Evolutionary conservation across 2,113 vertebrate species (phyloP).

Genomic region (Puma concolor): DNA sequence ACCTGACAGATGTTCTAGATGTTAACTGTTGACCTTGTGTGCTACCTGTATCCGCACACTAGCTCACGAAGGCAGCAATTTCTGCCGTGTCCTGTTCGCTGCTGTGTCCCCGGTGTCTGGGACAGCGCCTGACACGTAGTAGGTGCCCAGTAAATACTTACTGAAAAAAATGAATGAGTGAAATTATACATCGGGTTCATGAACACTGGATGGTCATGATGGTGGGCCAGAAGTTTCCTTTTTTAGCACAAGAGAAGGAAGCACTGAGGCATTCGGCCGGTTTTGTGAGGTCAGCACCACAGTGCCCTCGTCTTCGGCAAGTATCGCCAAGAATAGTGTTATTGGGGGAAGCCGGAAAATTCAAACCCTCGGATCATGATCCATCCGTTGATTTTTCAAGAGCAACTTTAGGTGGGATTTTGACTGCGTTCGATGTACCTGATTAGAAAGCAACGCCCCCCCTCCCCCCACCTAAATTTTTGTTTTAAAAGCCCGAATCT

Average conservation of each 20-base stretch:
- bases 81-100: not conserved
- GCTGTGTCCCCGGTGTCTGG: not conserved
- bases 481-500: not conserved
- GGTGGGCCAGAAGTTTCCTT: not conserved
- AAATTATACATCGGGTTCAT: not conserved
- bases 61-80: rapidly evolving
- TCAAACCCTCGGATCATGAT: not conserved
- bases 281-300: not conserved
- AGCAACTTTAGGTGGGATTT: slow-evolving; percentile 22
- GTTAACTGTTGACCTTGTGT: no score
- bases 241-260: not conserved
- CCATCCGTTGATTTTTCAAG: slow-evolving; percentile 11
- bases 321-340: not conserved
- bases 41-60: rapidly evolving
- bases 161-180: not conserved
- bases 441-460: not conserved
- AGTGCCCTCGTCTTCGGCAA: not conserved
- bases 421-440: not conserved
- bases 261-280: not conserved
- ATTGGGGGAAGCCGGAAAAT: not conserved
- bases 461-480: not conserved
- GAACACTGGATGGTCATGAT: not conserved
- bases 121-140: no score
- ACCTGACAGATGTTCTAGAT: rapidly evolving
- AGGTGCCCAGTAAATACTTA: no score